Percentiles rank a stretch among this genome's conserved stretches.
Conservation (phyloP, 2,888 invertebrate genomes). For the Melitaea athalia region DNA sequence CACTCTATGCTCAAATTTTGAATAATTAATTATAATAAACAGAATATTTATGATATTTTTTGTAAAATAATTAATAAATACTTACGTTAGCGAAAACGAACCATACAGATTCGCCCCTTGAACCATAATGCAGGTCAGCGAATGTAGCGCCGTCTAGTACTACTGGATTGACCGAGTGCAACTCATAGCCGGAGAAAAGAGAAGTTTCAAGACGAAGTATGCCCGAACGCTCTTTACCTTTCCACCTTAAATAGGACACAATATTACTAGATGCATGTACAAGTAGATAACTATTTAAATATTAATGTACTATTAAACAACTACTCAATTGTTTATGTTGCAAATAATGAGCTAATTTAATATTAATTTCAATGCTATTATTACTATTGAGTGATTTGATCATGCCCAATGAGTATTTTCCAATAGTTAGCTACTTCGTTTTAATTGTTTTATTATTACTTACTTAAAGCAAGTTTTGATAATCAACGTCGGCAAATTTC, state of each 20-base stretch:
- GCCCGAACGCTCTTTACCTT: conserved; percentile 82
- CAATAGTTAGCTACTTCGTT: neutral
- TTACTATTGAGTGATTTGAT: neutral
- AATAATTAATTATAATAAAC: too few relatives aligned
- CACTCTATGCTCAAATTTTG: too few relatives aligned
- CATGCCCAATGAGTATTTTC: too few relatives aligned
- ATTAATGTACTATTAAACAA: too few relatives aligned
- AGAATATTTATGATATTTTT: too few relatives aligned
- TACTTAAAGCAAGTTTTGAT: conserved; percentile 85
- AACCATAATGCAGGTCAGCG: conserved; percentile 83
- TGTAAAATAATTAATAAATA: conserved; percentile 32
- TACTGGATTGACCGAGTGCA: conserved; percentile 80
- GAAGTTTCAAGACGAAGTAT: conserved; percentile 84
- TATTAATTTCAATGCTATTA: neutral
- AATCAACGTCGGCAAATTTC: conserved; percentile 84
- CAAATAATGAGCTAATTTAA: too few relatives aligned
- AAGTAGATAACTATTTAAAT: too few relatives aligned
- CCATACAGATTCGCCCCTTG: conserved; percentile 84
- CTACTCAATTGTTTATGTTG: too few relatives aligned
- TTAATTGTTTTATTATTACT: conserved; percentile 37
- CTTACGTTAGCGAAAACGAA: conserved; percentile 85
- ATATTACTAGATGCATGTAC: neutral
- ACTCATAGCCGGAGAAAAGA: conserved; percentile 85
- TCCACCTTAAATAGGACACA: conserved; percentile 74
- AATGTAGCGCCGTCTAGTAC: conserved; percentile 81